Percentiles rank a stretch among this genome's conserved stretches.
These are phyloP conservation scores for Psephotus haematonotus DNA, from an alignment of 2,113 vertebrate species.

Conservation along the genomic window DNA sequence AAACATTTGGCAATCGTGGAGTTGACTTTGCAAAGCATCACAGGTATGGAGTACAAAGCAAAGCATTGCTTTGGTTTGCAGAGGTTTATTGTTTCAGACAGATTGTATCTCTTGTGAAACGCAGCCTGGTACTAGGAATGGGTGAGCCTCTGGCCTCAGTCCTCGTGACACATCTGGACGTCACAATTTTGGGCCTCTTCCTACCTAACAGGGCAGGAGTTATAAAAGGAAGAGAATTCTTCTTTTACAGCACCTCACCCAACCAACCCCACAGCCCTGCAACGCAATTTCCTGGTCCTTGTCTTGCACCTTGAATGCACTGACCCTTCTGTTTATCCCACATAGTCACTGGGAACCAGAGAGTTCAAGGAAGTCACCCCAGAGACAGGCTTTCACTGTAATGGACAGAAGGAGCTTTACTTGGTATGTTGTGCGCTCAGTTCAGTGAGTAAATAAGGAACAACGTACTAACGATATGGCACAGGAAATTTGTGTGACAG, in stretches of 20 bases:
- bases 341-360: neutral
- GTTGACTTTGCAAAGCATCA: neutral
- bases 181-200: neutral
- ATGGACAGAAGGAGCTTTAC: neutral
- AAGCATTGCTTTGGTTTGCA: neutral
- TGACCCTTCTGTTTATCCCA: neutral
- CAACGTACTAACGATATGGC: fast-evolving
- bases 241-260: neutral
- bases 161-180: neutral
- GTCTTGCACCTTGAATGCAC: neutral
- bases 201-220: neutral
- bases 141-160: conserved; percentile 3
- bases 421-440: neutral
- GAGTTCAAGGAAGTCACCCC: neutral
- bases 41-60: neutral
- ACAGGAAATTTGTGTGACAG: neutral
- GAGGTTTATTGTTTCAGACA: conserved; percentile 16
- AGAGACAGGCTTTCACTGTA: neutral
- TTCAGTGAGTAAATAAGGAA: neutral
- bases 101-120: conserved; percentile 39
- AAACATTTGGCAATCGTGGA: neutral
- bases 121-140: neutral
- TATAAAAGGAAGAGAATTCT: neutral
- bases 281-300: neutral
- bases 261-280: neutral